phyloP scores from a whole-genome alignment of 2,888 invertebrate genomes.

The Eremobia ochroleuca region DNA sequence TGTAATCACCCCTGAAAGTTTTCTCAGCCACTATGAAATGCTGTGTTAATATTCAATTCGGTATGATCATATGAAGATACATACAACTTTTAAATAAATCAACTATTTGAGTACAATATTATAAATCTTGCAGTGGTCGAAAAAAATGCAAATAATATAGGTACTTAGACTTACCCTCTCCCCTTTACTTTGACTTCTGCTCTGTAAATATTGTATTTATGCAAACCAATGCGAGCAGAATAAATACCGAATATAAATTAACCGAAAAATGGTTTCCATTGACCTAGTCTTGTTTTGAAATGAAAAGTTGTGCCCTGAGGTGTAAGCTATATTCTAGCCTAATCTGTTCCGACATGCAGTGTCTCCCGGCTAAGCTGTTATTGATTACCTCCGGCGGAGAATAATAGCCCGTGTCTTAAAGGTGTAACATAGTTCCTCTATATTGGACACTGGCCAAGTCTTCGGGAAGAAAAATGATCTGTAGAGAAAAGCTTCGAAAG shows the following conservation, averaged over 20 bases:
- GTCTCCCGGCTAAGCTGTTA: conserved; percentile 24
- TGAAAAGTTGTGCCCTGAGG: neutral
- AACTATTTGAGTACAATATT: conserved; percentile 10
- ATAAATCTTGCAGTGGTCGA: neutral
- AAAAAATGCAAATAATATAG: too few relatives aligned
- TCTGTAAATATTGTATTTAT: conserved; percentile 32
- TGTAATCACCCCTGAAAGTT: too few relatives aligned
- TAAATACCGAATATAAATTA: conserved; percentile 22
- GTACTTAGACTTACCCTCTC: too few relatives aligned
- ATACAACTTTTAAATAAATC: neutral
- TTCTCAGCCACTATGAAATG: too few relatives aligned
- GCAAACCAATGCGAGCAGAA: conserved; percentile 30
- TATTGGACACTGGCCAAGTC: conserved; percentile 36
- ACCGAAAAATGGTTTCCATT: neutral
- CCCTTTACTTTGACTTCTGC: too few relatives aligned
- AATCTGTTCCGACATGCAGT: conserved; percentile 18
- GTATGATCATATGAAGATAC: too few relatives aligned
- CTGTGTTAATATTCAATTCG: too few relatives aligned
- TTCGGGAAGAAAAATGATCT: neutral
- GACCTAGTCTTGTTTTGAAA: conserved; percentile 11
- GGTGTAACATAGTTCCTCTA: conserved; percentile 10
- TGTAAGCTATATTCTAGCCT: neutral
- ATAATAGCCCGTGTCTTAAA: conserved; percentile 19
- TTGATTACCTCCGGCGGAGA: conserved; percentile 52
- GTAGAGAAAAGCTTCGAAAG: conserved; percentile 3